These are phyloP conservation scores for Heliothis virescens DNA, from an alignment of 1,140 invertebrate genomes.

Conservation along the genomic window DNA sequence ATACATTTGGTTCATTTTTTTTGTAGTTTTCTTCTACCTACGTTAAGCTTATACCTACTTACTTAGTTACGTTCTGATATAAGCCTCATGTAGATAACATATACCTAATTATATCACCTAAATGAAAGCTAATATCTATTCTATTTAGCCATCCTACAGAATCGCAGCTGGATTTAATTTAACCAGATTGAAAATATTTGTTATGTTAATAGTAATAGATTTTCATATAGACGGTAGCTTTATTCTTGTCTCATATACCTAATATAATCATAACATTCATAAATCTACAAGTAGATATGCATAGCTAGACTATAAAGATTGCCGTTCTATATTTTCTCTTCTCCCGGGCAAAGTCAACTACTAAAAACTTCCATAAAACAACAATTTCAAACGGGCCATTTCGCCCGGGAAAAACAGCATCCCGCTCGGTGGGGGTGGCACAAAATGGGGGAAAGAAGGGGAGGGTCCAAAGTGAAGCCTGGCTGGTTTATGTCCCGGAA, in stretches of 20 bases:
- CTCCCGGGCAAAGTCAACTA: slow-evolving; percentile 83
- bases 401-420: slow-evolving; percentile 84
- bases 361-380: slow-evolving; percentile 86
- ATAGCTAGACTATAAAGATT: slow-evolving; percentile 73
- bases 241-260: background rate
- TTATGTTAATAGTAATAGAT: no score
- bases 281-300: slow-evolving; percentile 33
- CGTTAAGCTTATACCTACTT: background rate
- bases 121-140: no score
- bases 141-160: no score
- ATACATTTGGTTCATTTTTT: slow-evolving; percentile 50
- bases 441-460: slow-evolving; percentile 46
- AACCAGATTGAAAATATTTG: no score
- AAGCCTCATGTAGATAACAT: no score
- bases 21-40: slow-evolving; percentile 15
- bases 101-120: no score
- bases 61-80: no score
- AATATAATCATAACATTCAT: slow-evolving; percentile 12
- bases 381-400: slow-evolving; percentile 86
- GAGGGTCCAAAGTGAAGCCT: slow-evolving; percentile 77
- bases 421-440: slow-evolving; percentile 63
- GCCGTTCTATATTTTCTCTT: slow-evolving; percentile 77
- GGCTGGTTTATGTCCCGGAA: slow-evolving; percentile 83
- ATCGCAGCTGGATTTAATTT: no score
- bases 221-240: background rate